Conservation (phyloP, 2,113 vertebrate species). For the Dasyornis broadbenti region DNA sequence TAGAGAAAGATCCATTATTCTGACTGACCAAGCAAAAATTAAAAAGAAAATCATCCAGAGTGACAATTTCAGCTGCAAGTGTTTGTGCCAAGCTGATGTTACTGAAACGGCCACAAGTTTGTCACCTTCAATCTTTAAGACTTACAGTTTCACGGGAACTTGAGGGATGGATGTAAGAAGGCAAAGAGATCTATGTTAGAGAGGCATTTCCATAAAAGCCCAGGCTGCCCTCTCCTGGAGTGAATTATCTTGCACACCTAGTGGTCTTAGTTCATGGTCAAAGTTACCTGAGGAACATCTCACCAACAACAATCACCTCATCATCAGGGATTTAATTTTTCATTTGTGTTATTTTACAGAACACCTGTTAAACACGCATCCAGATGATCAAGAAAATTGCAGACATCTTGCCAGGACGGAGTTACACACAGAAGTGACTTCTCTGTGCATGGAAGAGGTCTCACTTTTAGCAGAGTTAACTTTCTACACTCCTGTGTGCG, state of each 20-base stretch:
- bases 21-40: neutral
- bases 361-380: neutral
- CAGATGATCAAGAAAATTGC: neutral
- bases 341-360: neutral
- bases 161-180: neutral
- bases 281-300: neutral
- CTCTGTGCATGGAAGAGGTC: neutral
- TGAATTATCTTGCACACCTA: neutral
- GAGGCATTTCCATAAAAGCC: neutral
- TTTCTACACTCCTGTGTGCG: neutral
- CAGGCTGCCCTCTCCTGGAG: constrained; percentile 35
- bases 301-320: neutral
- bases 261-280: neutral
- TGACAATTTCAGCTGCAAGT: neutral
- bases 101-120: neutral
- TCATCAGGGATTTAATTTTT: neutral
- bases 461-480: neutral
- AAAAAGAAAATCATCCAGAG: neutral
- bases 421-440: neutral
- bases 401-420: neutral
- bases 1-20: neutral
- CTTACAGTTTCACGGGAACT: neutral
- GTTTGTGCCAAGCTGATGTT: neutral
- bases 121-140: neutral
- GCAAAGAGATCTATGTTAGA: neutral